A percentile compares a stretch with the other conserved stretches of the same genome.
phyloP scores from a whole-genome alignment of 2,888 invertebrate genomes.

The Vannuccia rotundouncinata region DNA sequence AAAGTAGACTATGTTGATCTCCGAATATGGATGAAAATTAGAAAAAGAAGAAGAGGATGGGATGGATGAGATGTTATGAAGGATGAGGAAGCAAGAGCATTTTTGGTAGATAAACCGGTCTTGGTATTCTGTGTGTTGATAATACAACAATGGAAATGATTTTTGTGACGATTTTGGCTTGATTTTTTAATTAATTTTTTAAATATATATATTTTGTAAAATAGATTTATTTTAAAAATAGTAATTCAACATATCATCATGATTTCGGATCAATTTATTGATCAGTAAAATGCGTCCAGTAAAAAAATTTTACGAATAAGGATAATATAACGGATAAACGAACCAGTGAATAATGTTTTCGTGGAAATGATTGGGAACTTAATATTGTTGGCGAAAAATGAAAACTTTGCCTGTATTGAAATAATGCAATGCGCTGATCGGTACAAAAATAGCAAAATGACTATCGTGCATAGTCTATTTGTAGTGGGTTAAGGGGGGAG shows the following conservation, averaged over 20 bases:
- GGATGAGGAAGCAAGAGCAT: not conserved
- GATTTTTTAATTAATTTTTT: not conserved
- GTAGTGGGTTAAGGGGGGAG: not conserved
- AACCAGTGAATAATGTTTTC: not conserved
- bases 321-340: not conserved
- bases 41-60: not conserved
- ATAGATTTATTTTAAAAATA: conserved; percentile 3
- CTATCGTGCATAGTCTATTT: not conserved
- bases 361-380: not conserved
- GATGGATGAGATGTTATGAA: not conserved
- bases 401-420: not conserved
- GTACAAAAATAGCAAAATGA: not conserved
- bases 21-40: not conserved
- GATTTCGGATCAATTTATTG: not conserved
- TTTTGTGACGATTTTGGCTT: conserved; percentile 6
- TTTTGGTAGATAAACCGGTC: conserved; percentile 1
- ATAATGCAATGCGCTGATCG: not conserved
- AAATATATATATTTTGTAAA: not conserved
- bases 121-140: not conserved
- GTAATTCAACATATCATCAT: not conserved
- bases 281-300: conserved; percentile 10
- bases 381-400: conserved; percentile 1
- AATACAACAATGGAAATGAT: not conserved
- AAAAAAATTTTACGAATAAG: not conserved
- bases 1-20: not conserved